Conservation (phyloP, 2,888 invertebrate species). For the Scaptomyza cyrtandrae region DNA sequence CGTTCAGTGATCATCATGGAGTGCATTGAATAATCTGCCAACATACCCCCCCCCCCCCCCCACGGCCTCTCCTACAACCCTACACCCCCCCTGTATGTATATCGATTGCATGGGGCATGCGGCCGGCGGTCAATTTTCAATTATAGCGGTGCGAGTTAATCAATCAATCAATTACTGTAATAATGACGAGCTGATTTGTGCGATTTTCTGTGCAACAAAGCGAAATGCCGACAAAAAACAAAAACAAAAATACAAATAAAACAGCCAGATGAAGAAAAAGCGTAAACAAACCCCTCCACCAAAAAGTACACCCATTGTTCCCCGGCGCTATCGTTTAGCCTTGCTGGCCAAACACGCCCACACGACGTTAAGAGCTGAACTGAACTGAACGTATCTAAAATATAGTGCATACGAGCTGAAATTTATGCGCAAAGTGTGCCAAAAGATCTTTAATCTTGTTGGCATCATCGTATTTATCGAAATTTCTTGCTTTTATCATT, state of each 20-base stretch:
- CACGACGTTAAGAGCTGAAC: conserved; percentile 11
- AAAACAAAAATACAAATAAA: neutral
- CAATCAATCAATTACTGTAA: conserved; percentile 78
- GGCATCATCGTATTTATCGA: conserved; percentile 19
- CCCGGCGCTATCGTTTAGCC: neutral
- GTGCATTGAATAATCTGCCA: conserved; percentile 52
- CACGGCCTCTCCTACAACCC: neutral
- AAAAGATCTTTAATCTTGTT: conserved; percentile 41
- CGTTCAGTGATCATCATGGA: conserved; percentile 33
- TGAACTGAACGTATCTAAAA: neutral
- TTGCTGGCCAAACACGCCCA: conserved; percentile 15
- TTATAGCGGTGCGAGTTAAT: conserved; percentile 71
- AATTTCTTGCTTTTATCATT: conserved; percentile 17
- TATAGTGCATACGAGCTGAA: conserved; percentile 22
- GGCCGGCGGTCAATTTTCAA: conserved; percentile 66
- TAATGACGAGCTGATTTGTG: conserved; percentile 66
- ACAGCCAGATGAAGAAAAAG: no score
- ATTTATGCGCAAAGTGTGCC: conserved; percentile 73
- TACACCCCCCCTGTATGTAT: neutral
- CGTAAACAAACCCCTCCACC: no score
- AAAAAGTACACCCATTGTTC: conserved; percentile 1
- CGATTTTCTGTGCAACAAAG: conserved; percentile 54
- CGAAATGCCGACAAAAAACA: conserved; percentile 45
- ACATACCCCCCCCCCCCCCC: neutral
- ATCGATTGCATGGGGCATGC: conserved; percentile 36